Base-by-base conservation (phyloP, 2,797 vertebrate genomes). In the Macroramphosus scolopax region DNA sequence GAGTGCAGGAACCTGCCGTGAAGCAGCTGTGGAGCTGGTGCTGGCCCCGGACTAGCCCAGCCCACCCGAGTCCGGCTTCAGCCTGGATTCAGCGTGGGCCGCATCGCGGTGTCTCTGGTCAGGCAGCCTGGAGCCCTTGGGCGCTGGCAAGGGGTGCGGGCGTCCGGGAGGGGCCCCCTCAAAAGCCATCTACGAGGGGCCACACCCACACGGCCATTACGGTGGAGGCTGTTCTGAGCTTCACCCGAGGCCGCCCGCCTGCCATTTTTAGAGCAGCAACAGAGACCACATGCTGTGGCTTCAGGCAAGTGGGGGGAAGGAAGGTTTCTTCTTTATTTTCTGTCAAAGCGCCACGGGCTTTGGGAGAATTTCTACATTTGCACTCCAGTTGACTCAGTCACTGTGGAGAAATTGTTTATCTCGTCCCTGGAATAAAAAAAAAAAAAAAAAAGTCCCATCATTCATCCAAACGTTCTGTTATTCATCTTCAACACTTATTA, bases 91-190 rank as follows among this genome's bases (percentile, higher is more conserved):
- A 86, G 87, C 85, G 89, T 91, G 89, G 91, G 90, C 84, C 83
- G 86, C 79, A 82, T 86, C 85, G 89, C 73, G 88, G 91, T 90
- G 91, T 89, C 85, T 92, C 82, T 91, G 91, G 90, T 92, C 90
- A 91, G 91, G 92, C 91, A 88, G 91, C 89, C 91, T 93, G 92
- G 90, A 93, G 92, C 92, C 92, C 91, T 89, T 91, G 91, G 91
- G 91, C 82, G 86, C 90, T 92, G 91, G 91, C 91, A 92, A 89
- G 81, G 85, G 88, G 88, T 68, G 80, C 83, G 86, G 87, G 86
- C 80, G 86, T 89, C 84, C 87, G 89, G 91, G 91, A 91, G 90
- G 89, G 91, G 90, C 89, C 87, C 90, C 88, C 87, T 91, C 88
- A 91, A 91, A 90, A 88, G 86, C 89, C 88, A 91, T 90, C 85